phyloP scores from a whole-genome alignment of 2,113 vertebrate species.

The Calyptommatus sinebrachiatus region DNA sequence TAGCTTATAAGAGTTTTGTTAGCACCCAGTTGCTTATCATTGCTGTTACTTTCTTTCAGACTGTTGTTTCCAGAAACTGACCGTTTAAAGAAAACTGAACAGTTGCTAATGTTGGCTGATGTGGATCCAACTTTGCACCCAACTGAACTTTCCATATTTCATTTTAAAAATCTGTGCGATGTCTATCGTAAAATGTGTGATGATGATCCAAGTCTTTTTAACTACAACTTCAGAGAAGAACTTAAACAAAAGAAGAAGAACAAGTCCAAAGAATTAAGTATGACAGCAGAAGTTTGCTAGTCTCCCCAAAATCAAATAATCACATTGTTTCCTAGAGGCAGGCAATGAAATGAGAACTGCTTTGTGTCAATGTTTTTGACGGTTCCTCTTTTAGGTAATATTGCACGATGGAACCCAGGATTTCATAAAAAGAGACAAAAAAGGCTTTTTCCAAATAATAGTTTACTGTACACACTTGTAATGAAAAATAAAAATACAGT shows the following conservation, averaged over 20 bases:
- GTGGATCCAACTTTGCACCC: slow-evolving; percentile 88
- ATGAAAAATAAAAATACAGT: slow-evolving; percentile 76
- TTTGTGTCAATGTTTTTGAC: neutral
- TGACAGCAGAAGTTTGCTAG: neutral
- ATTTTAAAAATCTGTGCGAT: slow-evolving; percentile 81
- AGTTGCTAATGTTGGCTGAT: slow-evolving; percentile 79
- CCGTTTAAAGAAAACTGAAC: slow-evolving; percentile 76
- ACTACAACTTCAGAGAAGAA: slow-evolving; percentile 87
- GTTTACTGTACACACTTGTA: slow-evolving; percentile 70
- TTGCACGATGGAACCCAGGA: neutral
- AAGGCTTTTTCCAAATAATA: slow-evolving; percentile 42
- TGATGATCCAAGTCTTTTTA: slow-evolving; percentile 74
- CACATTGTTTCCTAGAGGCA: neutral
- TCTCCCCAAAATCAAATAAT: slow-evolving; percentile 1
- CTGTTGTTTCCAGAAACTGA: slow-evolving; percentile 86
- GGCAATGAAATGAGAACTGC: neutral
- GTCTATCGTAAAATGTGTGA: slow-evolving; percentile 82
- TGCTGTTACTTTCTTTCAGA: slow-evolving; percentile 61
- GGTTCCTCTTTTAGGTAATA: neutral
- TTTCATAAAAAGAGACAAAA: slow-evolving; percentile 25
- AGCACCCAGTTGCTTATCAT: neutral
- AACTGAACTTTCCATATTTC: slow-evolving; percentile 79
- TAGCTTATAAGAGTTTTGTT: no score
- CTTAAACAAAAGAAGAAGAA: slow-evolving; percentile 65
- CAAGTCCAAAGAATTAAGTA: neutral